Evolutionary conservation across 1,140 invertebrate genomes (phyloP), one percentile per base, ranked within the genome.

Genomic region (Oryctes rhinoceros): DNA sequence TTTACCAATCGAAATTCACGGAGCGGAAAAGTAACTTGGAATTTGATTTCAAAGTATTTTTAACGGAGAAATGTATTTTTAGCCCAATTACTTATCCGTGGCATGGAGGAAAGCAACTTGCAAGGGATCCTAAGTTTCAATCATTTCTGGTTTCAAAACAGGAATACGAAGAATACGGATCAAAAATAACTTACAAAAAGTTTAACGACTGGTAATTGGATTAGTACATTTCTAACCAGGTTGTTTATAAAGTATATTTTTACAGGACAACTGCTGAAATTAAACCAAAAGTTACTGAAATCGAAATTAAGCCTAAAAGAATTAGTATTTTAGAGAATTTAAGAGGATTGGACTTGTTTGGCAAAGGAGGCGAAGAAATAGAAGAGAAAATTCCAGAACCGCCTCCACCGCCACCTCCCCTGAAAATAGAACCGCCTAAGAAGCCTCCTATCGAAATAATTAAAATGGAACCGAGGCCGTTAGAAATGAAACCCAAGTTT

Each of bases 131-230:
- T 15, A 91, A 93, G 39, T 95, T 97, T 84, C 90, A 92, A 39
- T 92, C 90, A 5, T 90, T 94, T 83, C 88, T 94, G 75, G 92
- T 98, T 7, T 94, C 94, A 0, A 94, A 92, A 85, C 93, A 96
- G 83, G 93, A 97, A 81, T 99, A 97, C 88, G 96, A 98, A 77
- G 96, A 98, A 87, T 91, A 94, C 85, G 97, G 97, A 10, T 84
- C 86, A 10, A 79, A 77, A 18, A 81, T 80, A 24, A 86, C 85
- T 39, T 84, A 87, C 79, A 82, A 85, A 62, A 81, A 84, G 37
- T 87, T 87, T 78, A 86, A 84, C 76, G 80, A 83, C 24, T 86
- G 85, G 82, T 85, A 83, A 83, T 81, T 15, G 3, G 5, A 13
- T 59, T 7, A 53, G 18, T 53, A 18, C 15, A 4, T 78, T 15